These are phyloP conservation scores for Orchestes rusci DNA, from an alignment of 2,888 invertebrate genomes.

Conservation along the genomic window DNA sequence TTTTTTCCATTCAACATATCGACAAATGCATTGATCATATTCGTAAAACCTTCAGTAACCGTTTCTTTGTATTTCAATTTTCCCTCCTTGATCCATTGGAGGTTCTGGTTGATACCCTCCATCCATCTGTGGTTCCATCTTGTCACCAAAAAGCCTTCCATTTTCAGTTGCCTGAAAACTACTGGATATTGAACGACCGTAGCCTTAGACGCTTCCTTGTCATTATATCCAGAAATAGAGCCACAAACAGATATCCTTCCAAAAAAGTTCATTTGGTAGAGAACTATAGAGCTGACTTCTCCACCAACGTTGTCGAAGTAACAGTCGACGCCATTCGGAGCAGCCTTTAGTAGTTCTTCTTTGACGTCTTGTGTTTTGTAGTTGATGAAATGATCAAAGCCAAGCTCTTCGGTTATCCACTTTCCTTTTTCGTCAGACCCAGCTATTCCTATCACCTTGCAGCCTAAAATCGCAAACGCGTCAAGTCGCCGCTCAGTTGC, in stretches of 20 bases:
- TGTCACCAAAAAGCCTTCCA: constrained; percentile 30
- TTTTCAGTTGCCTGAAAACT: constrained; percentile 23
- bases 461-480: constrained; percentile 36
- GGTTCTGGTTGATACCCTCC: constrained; percentile 57
- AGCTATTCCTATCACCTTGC: constrained; percentile 63
- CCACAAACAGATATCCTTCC: constrained; percentile 65
- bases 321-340: constrained; percentile 66
- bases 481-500: not conserved
- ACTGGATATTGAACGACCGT: not conserved
- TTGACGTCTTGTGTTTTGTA: constrained; percentile 57
- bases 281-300: constrained; percentile 55
- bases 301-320: constrained; percentile 77
- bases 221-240: constrained; percentile 61
- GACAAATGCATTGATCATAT: constrained; percentile 30
- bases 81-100: constrained; percentile 57
- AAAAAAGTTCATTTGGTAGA: constrained; percentile 56
- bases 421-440: constrained; percentile 64
- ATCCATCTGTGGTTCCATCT: constrained; percentile 46
- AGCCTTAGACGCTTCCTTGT: constrained; percentile 28
- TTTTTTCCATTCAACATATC: constrained; percentile 30
- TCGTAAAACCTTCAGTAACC: constrained; percentile 54
- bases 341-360: constrained; percentile 51
- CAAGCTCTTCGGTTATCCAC: constrained; percentile 56
- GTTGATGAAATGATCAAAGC: constrained; percentile 63
- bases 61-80: constrained; percentile 64